Evolutionary conservation across 2,113 vertebrate genomes (phyloP), one percentile per base, ranked within the genome.

Genomic region (Psilopsiagon aurifrons): DNA sequence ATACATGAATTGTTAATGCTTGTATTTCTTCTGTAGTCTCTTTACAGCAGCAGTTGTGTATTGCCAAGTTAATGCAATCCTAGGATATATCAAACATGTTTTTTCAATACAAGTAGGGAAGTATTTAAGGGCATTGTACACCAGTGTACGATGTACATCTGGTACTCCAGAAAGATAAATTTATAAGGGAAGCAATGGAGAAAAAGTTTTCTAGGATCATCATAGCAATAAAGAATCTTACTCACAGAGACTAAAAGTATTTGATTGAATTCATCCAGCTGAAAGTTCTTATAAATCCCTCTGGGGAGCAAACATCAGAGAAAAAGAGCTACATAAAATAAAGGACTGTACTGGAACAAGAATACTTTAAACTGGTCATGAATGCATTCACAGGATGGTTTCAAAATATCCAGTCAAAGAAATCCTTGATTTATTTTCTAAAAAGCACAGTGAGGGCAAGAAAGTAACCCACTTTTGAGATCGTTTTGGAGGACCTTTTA

Each of bases 1-100:
- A 81, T 78, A n/a, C 12, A 91, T 85, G 24, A 93, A 94, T 86
- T 87, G 92, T 94, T 95, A 92, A 96, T 82, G 18, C 7, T 10
- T 41, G 19, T 49, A 90, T 90, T 94, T 92, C 68, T 84, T 90
- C 62, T 67, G 15, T 35, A 67, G 39, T 68, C 79, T 91, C 25
- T 29, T 29, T 84, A 62, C 17, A 86, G 20, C 4, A 67, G 20
- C 3, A 70, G 8, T 17, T 74, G 29, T 6, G 5, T 63, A 31
- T 93, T 94, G 88, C 33, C 25, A 90, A 76, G 5, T 5, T 67
- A 54, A 62, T 69, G 17, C 3, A 88, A 47, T 75, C 9, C 55
- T 78, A 54, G 13, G 10, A 60, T 41, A 9, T 37, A 44, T 23
- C 17, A 83, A 86, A 31, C 6, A 64, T 17, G 2, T 39, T 62